Evolutionary conservation across 2,113 vertebrate species (phyloP), one percentile per base, ranked within the genome.

Genomic region (Catharus minimus): DNA sequence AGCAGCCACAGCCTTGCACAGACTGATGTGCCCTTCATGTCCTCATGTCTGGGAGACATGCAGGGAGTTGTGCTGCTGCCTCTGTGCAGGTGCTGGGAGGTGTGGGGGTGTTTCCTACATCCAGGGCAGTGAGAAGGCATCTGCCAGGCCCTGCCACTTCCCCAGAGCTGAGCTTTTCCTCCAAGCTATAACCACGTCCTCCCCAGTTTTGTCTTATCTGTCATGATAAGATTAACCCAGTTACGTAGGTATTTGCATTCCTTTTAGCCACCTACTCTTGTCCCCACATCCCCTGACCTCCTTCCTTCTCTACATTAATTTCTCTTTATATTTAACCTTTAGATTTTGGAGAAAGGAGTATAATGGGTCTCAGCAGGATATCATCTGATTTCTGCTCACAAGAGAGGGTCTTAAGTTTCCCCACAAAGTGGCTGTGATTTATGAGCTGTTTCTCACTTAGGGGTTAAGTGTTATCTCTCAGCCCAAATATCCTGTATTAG

Each of bases 291-390:
- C 64, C 69, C 67, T 58, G 13, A 55, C 92, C 64, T 43, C 82
- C 58, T 55, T 92, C 89, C 66, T 79, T 76, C 82, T 76, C 78
- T 56, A 28, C 73, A 58, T 96, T 95, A 86, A 90, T 91, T 96
- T 95, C 41, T 92, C 79, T 94, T 94, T 89, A 90, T 91, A 84
- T 82, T 96, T 96, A 94, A 96, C 91, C 94, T 97, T 96, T 78
- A 80, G 60, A 73, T 87, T 94, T 95, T 88, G 86, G 80, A 73
- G 78, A 90, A 95, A 90, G 79, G 53, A 92, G 33, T 64, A 36
- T 85, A 93, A 91, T 92, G 92, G 74, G 66, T 95, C 90, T 96
- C 82, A 77, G 93, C 66, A 94, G 82, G 92, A 23, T 62, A 73
- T 82, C 15, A 8, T 88, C 72, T 85, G 81, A 92, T 82, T 91